Conservation (phyloP, 2,888 invertebrate genomes). For the Drosophila rellima region DNA sequence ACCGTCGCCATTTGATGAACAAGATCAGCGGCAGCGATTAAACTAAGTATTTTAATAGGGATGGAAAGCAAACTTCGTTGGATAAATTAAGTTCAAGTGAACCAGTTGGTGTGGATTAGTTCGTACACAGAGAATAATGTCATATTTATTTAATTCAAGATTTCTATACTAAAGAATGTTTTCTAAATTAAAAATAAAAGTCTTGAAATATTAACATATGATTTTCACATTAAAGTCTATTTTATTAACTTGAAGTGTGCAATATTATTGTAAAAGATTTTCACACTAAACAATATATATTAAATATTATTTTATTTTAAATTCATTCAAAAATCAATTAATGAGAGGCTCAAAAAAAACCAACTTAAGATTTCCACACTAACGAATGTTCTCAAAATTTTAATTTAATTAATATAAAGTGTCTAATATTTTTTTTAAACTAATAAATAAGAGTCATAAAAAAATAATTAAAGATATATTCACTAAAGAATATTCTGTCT, state of each 20-base stretch:
- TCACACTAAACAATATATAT: too few species aligned
- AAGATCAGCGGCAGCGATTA: conserved; percentile 67
- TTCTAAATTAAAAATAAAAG: too few species aligned
- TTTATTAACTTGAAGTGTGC: too few species aligned
- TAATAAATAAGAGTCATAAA: too few species aligned
- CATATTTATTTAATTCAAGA: not conserved
- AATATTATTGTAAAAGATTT: too few species aligned
- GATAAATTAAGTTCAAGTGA: conserved; percentile 10
- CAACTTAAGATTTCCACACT: too few species aligned
- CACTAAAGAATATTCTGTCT: not conserved
- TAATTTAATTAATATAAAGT: too few species aligned
- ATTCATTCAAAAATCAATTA: too few species aligned
- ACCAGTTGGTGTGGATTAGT: not conserved
- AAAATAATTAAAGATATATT: not conserved
- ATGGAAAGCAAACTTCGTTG: conserved; percentile 17
- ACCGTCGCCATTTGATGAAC: conserved; percentile 63
- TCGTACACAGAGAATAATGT: not conserved
- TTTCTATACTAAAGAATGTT: not conserved
- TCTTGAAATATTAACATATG: not conserved
- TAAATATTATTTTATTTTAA: too few species aligned
- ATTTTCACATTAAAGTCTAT: not conserved
- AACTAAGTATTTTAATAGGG: conserved; percentile 40
- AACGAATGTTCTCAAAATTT: too few species aligned
- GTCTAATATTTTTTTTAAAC: too few species aligned
- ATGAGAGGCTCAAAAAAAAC: too few species aligned